Conservation (phyloP, 2,797 vertebrate genomes). For the Rachycentron canadum region DNA sequence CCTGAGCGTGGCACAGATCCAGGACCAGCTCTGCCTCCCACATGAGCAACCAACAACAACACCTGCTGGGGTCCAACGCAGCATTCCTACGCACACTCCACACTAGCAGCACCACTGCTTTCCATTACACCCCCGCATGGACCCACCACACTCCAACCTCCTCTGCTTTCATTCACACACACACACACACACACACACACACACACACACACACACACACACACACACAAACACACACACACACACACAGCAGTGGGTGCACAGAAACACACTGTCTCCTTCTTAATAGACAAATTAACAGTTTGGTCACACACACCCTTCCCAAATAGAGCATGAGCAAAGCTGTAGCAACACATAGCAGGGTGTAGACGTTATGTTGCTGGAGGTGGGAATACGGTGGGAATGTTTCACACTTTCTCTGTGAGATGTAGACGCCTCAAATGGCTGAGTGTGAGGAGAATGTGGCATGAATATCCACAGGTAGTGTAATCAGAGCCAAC, state of each 20-base stretch:
- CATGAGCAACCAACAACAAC: slow-evolving; percentile 55
- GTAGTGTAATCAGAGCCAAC: slow-evolving; percentile 58
- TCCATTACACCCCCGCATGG: slow-evolving; percentile 46
- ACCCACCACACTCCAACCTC: slow-evolving; percentile 19
- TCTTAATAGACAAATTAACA: slow-evolving; percentile 62
- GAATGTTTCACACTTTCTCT: slow-evolving; percentile 59
- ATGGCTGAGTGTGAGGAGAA: slow-evolving; percentile 55
- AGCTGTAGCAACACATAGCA: slow-evolving; percentile 41
- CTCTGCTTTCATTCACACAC: slow-evolving; percentile 33
- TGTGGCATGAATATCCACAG: slow-evolving; percentile 56
- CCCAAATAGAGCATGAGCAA: slow-evolving; percentile 37
- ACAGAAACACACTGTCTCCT: slow-evolving; percentile 18
- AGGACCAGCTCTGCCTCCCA: slow-evolving; percentile 52
- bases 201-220: background rate
- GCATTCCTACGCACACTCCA: slow-evolving; percentile 46
- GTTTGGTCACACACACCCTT: background rate
- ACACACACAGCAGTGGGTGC: background rate
- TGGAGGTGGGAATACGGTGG: slow-evolving; percentile 50
- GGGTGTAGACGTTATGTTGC: slow-evolving; percentile 55
- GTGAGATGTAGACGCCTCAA: slow-evolving; percentile 36
- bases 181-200: background rate
- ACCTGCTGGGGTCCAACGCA: slow-evolving; percentile 50
- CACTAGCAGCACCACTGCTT: slow-evolving; percentile 39
- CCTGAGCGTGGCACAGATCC: slow-evolving; percentile 42
- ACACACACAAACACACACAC: slow-evolving; percentile 7